phyloP scores from a whole-genome alignment of 2,113 vertebrate species.

The Pterocles gutturalis region DNA sequence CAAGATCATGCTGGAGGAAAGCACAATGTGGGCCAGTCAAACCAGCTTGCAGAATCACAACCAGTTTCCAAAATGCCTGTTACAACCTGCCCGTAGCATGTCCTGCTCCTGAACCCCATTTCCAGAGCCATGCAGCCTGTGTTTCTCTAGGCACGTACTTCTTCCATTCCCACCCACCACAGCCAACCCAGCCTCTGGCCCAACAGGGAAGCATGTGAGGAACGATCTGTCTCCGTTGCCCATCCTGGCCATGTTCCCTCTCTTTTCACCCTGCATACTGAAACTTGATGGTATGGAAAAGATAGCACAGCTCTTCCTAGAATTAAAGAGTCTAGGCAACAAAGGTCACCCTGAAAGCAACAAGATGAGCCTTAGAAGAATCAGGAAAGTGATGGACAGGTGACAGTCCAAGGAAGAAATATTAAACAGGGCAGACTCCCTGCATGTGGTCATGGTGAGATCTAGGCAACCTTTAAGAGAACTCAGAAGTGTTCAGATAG shows the following conservation, averaged over 20 bases:
- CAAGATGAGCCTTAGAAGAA: background rate
- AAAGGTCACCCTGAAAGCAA: background rate
- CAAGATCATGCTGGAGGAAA: background rate
- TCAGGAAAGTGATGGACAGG: background rate
- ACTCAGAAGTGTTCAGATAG: background rate
- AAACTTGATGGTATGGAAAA: background rate
- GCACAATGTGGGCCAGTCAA: background rate
- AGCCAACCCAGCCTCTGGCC: background rate
- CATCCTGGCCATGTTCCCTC: background rate
- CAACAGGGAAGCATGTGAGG: background rate
- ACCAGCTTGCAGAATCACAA: slow-evolving; percentile 44
- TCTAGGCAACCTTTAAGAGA: background rate
- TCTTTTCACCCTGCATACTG: background rate
- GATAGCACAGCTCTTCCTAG: background rate
- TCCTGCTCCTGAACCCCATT: background rate
- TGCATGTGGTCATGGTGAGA: background rate
- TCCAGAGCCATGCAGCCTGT: background rate
- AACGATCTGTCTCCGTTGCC: background rate
- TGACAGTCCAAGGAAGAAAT: background rate
- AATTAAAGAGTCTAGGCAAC: background rate
- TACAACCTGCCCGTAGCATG: slow-evolving; percentile 12
- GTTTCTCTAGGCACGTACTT: background rate
- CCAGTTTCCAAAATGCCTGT: slow-evolving; percentile 4
- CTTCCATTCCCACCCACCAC: background rate
- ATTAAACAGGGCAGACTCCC: background rate